Base-by-base conservation (phyloP, 2,888 invertebrate genomes). In the Thecocarcelia acutangulata region DNA sequence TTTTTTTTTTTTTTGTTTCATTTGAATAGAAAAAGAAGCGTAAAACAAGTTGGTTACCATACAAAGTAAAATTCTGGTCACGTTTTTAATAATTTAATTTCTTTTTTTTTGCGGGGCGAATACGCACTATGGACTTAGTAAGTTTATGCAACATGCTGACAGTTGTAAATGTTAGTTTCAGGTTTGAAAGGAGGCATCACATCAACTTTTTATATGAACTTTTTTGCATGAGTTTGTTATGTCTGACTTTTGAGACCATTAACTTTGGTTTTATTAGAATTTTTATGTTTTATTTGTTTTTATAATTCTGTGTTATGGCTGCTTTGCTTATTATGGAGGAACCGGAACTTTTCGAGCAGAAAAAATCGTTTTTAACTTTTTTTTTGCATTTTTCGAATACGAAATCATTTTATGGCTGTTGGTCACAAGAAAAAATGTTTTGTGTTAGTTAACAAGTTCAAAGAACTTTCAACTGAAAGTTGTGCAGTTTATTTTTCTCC, bases 181-280 rank as follows among this genome's bases (percentile, higher is more conserved):
- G 21, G 37, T 72, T 37, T 72, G 52, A 52, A 42, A 54, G 56
- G 44, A 74, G 64, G 19, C 56, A 77, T 63, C 56, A 48, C 24
- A 50, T 15, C 15, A 42, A 37, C 13, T 21, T 21, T 40, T 52
- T 61, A 12, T 37, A 15, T 9, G n/a, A n/a, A n/a, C n/a, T 11
- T 19, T 19, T 63, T 46, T 37, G 44, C 33, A 13, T 24, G 19
- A 37, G 1, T n/a, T 15, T 52, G 33, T 44, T 63, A 21, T 28
- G 28, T 59, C 21, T 59, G 69, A 52, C 64, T 72, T 72, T 59
- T 44, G 54, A 48, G 61, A 74, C 63, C 58, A 69, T 64, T 56
- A 68, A 61, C 40, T 73, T 61, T 42, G 48, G 15, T 74, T 80
- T 74, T 63, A 73, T 74, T 79, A 74, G 42, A 74, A 72, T 21